Percentiles rank a stretch among this genome's conserved stretches.
Conservation (phyloP, 2,797 vertebrate species). For the Coilia nasus region DNA sequence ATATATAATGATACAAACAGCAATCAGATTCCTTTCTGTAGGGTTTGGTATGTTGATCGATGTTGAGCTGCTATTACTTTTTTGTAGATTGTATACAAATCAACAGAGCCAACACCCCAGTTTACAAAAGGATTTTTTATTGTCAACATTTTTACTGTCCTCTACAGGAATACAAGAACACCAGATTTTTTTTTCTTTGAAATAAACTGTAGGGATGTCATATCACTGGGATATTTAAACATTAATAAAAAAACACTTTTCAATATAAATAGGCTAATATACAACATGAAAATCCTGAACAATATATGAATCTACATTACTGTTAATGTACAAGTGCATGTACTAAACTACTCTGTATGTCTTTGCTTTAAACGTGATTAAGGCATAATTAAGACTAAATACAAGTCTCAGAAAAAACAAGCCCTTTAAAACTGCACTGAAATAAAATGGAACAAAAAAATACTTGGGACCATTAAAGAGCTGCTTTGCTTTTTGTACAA, state of each 20-base stretch:
- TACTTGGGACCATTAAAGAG: neutral
- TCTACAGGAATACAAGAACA: slow-evolving; percentile 2
- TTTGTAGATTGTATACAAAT: neutral
- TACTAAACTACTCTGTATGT: neutral
- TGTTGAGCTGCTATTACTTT: neutral
- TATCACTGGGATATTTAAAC: neutral
- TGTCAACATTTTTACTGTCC: neutral
- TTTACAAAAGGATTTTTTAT: slow-evolving; percentile 1
- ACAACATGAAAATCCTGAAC: slow-evolving; percentile 9
- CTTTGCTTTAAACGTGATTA: neutral
- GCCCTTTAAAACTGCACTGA: neutral
- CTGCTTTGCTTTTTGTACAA: neutral
- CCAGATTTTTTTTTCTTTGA: neutral
- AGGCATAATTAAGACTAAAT: neutral
- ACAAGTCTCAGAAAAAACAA: neutral
- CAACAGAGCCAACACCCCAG: neutral
- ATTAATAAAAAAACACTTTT: neutral
- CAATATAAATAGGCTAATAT: slow-evolving; percentile 13
- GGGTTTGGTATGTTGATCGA: neutral
- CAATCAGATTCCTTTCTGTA: neutral
- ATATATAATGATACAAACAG: neutral
- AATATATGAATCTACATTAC: neutral
- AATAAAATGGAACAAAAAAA: neutral
- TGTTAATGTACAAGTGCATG: neutral
- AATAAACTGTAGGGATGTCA: neutral